Evolutionary conservation across 2,797 vertebrate genomes (phyloP), one percentile per base, ranked within the genome.

Genomic region (Enteromius treurensis): DNA sequence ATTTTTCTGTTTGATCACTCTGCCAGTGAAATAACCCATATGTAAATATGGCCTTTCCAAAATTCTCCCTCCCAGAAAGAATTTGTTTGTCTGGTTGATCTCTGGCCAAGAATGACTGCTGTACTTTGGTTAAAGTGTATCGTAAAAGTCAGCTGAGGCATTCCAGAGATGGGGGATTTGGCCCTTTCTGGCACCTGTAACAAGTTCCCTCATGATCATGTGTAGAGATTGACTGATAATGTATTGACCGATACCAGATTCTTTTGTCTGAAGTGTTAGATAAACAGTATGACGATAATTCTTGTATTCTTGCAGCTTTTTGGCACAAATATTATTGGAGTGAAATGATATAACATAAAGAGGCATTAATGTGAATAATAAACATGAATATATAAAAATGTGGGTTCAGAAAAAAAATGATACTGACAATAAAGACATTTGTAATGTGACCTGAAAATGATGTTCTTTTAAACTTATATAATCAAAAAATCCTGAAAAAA

Each of bases 161-260:
- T 85, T 81, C 62, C 60, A 75, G 78, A 85, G 78, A 58, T 86
- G 80, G 73, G 80, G 73, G 73, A 86, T 60, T 15, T 55, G 29
- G 17, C 74, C 40, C 26, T 75, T 29, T 58, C 67, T 40, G 62
- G 45, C 60, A 77, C 68, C 67, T 40, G 34, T 26, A 65, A 19
- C 11, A 64, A 40, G 53, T 37, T 32, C 29, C 40, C 80, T 76
- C 21, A 49, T 49, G 2, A 49, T 70, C 40, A 70, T 70, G 68
- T 70, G 5, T 45, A 70, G 49, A 37, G 49, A 55, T 37, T 32
- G 32, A 55, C 47, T 34, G 26, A 51, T 73, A 11, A 51, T 51
- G 49, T 37, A 53, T 55, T 1, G 0, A 55, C 29, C 51, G 13
- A 75, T 37, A 37, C 11, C 21, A 55, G 13, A 37, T 40, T 37